phyloP scores from a whole-genome alignment of 2,797 vertebrate species.

The Gobio occitaniae region DNA sequence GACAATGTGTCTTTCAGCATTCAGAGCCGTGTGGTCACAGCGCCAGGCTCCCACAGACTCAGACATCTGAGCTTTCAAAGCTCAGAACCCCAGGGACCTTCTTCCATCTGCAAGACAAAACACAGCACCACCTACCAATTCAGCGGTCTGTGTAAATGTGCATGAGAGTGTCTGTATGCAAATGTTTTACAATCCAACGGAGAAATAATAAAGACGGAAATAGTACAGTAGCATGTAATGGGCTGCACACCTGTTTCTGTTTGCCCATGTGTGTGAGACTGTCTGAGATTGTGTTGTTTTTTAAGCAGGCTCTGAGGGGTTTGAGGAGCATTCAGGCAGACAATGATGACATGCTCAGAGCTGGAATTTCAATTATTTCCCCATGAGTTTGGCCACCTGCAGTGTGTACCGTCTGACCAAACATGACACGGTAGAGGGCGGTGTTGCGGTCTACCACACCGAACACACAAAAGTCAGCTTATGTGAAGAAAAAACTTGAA shows the following conservation, averaged over 20 bases:
- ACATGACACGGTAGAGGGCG: slow-evolving; percentile 49
- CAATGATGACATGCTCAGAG: slow-evolving; percentile 20
- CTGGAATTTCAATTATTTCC: slow-evolving; percentile 9
- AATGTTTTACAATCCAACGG: slow-evolving; percentile 7
- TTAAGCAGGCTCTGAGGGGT: not conserved
- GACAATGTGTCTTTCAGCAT: slow-evolving; percentile 53
- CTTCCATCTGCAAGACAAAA: slow-evolving; percentile 41
- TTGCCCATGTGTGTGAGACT: slow-evolving; percentile 12
- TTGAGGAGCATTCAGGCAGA: slow-evolving; percentile 22
- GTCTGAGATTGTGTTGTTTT: slow-evolving; percentile 8
- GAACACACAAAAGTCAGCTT: not conserved
- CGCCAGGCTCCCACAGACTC: slow-evolving; percentile 32
- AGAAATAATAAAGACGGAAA: not conserved
- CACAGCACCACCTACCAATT: slow-evolving; percentile 17
- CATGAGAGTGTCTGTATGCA: not conserved
- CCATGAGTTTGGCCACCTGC: slow-evolving; percentile 17
- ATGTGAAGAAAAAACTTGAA: not conserved
- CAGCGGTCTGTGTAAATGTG: not conserved
- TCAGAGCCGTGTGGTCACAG: not conserved
- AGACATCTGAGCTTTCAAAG: slow-evolving; percentile 44
- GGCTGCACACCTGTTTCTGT: slow-evolving; percentile 16
- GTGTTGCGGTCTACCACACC: slow-evolving; percentile 29
- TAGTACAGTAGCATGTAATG: slow-evolving; percentile 9
- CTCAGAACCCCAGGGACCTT: slow-evolving; percentile 33
- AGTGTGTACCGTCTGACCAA: slow-evolving; percentile 2